Evolutionary conservation across 1,140 invertebrate species (phyloP).

Genomic region (Streblospio benedicti): DNA sequence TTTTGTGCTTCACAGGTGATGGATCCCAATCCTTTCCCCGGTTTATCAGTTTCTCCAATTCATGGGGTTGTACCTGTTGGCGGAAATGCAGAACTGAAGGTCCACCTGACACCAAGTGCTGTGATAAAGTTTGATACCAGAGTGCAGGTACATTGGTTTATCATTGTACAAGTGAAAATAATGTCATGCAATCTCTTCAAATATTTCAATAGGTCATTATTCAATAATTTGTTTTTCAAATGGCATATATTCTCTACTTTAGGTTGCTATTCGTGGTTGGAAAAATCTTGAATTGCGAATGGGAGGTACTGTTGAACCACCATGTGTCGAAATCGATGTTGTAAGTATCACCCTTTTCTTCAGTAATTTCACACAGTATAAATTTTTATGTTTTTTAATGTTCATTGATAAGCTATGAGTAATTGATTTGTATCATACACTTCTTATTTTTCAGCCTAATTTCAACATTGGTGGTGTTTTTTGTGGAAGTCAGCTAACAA

Average conservation of each 20-base stretch:
- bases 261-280: constrained; percentile 36
- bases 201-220: too few relatives aligned
- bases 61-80: constrained; percentile 44
- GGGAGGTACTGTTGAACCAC: constrained; percentile 43
- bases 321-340: constrained; percentile 41
- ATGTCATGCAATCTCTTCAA: too few relatives aligned
- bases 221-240: too few relatives aligned
- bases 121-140: constrained; percentile 47
- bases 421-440: background rate
- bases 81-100: constrained; percentile 35
- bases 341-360: constrained; percentile 24
- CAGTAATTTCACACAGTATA: background rate
- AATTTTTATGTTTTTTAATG: background rate
- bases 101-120: constrained; percentile 37
- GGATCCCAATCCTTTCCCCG: constrained; percentile 43
- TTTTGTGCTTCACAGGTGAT: constrained; percentile 29
- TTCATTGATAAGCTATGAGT: background rate
- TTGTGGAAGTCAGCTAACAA: constrained; percentile 35
- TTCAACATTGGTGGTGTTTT: constrained; percentile 46
- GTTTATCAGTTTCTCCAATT: constrained; percentile 36
- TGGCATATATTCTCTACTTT: background rate
- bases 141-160: constrained; percentile 37
- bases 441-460: constrained; percentile 28
- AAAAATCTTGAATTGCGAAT: constrained; percentile 41
- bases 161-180: too few relatives aligned